phyloP scores from a whole-genome alignment of 2,797 vertebrate genomes.

The Peromyscus nudipes region DNA sequence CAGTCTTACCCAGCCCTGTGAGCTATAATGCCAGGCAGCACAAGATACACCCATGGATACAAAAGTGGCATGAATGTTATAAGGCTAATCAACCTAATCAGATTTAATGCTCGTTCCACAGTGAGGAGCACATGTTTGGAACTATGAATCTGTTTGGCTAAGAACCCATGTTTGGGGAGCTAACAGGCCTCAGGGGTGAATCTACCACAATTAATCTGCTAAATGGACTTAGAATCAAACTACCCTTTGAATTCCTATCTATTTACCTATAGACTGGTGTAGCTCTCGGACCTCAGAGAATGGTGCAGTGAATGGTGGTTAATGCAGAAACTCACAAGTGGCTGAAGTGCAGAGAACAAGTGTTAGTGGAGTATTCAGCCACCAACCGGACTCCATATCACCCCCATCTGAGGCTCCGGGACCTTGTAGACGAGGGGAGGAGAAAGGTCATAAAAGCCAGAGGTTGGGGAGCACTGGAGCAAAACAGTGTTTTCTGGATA shows the following conservation, averaged over 20 bases:
- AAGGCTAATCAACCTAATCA: background rate
- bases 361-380: background rate
- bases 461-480: background rate
- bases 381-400: background rate
- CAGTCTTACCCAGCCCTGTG: background rate
- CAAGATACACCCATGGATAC: background rate
- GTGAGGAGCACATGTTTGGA: background rate
- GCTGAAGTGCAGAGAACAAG: background rate
- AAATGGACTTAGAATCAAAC: background rate
- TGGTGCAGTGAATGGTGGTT: background rate
- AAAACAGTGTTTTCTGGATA: background rate
- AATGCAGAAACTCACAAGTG: background rate
- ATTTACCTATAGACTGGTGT: background rate
- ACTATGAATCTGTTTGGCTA: background rate
- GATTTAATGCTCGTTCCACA: background rate
- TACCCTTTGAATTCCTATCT: background rate
- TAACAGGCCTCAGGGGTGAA: background rate
- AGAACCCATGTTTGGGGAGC: background rate
- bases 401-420: background rate
- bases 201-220: background rate
- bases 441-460: background rate
- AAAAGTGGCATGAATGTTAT: background rate
- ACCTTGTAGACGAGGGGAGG: background rate
- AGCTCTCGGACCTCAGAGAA: background rate
- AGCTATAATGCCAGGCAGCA: background rate